Base-by-base conservation (phyloP, 2,113 vertebrate species). In the Prionailurus viverrinus region DNA sequence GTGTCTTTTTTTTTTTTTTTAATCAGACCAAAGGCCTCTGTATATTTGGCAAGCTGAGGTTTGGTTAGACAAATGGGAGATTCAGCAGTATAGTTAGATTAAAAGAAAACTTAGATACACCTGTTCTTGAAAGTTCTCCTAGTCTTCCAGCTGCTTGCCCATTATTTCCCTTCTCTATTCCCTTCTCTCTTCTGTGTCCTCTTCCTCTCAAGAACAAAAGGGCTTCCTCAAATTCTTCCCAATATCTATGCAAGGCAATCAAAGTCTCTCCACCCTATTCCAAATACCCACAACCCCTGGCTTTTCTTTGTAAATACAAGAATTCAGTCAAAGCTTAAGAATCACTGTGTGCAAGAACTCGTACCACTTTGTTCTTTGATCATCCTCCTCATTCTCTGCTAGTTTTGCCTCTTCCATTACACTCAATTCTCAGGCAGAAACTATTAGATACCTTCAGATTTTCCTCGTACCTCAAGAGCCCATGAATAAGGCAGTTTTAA, bases 221-320 rank as follows among this genome's bases (percentile, higher is more conserved):
- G 2, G 0, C 39, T 85, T 89, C 66, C 55, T 82, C 79, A 90
- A 18, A 48, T 73, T 78, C 69, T 91, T 76, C 51, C 5, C 78
- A 65, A 9, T 81, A 1, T 83, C 45, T 87, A 19, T 3, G 1
- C 9, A 71, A 61, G 92, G 16, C 63, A 79, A 19, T 69, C 53
- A 16, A 88, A 33, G 2, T 7, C 51, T 68, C 63, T 87, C 6
- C 9, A 63, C 39, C 53, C 33, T 89, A 29, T 61, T 76, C 36
- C 41, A 89, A 71, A 78, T 27, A 21, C 23, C 41, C 3, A 12
- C 13, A 55, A 36, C 15, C 58, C 29, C 23, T 61, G 16, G 7
- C 12, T 91, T 93, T 91, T 91, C 78, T 93, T 81, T 69, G 48
- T 79, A 76, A 95, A 78, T 85, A 19, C 15, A 89, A 65, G 41